These are phyloP conservation scores for Tenualosa ilisha DNA, from an alignment of 2,797 vertebrate genomes.

Conservation along the genomic window DNA sequence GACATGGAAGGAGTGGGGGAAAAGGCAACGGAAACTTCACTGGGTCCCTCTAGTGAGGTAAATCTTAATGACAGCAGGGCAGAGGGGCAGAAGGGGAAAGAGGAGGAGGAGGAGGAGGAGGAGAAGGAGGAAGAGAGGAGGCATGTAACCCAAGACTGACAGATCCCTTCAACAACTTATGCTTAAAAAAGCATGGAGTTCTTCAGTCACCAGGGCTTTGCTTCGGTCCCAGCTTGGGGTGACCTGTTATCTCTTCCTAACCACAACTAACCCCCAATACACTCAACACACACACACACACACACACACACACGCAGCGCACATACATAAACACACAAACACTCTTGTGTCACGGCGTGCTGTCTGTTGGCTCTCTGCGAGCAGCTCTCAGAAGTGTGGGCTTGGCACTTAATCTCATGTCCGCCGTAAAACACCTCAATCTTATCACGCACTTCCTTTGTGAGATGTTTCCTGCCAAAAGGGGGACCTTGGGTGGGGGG, in stretches of 20 bases:
- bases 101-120: constrained; percentile 31
- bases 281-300: background rate
- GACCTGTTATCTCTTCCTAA: background rate
- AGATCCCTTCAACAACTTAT: constrained; percentile 20
- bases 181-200: constrained; percentile 37
- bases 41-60: constrained; percentile 48
- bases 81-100: background rate
- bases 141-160: constrained; percentile 27
- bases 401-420: constrained; percentile 43
- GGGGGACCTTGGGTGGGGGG: background rate
- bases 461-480: constrained; percentile 49
- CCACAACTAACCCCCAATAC: background rate
- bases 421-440: constrained; percentile 41
- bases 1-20: background rate
- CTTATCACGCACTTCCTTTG: constrained; percentile 54
- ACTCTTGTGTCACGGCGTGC: constrained; percentile 9
- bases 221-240: constrained; percentile 13
- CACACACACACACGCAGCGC: background rate
- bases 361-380: constrained; percentile 22
- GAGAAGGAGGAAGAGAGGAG: constrained; percentile 33
- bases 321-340: background rate
- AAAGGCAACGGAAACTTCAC: constrained; percentile 25
- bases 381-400: constrained; percentile 34
- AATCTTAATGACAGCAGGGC: constrained; percentile 45
- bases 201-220: constrained; percentile 38